Percentiles rank a stretch among this genome's conserved stretches.
Evolutionary conservation across 2,888 invertebrate species (phyloP).

Genomic region (Neocrepidodera transversa): DNA sequence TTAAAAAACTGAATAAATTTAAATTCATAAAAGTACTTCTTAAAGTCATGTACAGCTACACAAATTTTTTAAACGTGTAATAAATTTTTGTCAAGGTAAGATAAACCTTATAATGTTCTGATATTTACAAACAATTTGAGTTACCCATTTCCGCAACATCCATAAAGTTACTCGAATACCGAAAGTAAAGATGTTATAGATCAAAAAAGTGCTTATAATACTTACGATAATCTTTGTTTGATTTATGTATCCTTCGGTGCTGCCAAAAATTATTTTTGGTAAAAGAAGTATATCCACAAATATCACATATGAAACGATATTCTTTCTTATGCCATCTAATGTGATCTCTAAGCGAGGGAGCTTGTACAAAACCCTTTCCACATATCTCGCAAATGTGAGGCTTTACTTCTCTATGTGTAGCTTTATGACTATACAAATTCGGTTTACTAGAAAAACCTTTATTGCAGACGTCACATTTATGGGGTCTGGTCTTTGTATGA

Average conservation of each 20-base stretch:
- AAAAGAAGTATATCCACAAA: neutral
- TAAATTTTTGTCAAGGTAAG: too few species aligned
- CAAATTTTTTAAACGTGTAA: too few species aligned
- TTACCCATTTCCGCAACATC: too few species aligned
- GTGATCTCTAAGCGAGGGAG: neutral
- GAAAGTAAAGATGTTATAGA: too few species aligned
- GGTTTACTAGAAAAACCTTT: slow-evolving; percentile 12
- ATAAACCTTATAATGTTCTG: too few species aligned
- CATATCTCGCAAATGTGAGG: slow-evolving; percentile 9
- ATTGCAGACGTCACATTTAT: slow-evolving; percentile 9
- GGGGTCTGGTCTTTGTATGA: slow-evolving; percentile 11
- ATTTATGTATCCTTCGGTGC: neutral
- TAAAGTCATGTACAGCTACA: too few species aligned
- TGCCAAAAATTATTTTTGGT: neutral
- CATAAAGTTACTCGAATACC: too few species aligned
- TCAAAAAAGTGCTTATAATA: neutral
- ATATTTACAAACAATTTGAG: too few species aligned
- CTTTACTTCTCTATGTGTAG: slow-evolving; percentile 5
- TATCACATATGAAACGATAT: neutral
- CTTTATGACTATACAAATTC: slow-evolving; percentile 11
- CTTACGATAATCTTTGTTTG: neutral
- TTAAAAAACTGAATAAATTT: too few species aligned
- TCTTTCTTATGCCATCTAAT: neutral
- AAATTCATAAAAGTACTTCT: too few species aligned
- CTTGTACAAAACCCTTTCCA: neutral